phyloP scores from a whole-genome alignment of 2,113 vertebrate genomes.

The Phainopepla nitens region DNA sequence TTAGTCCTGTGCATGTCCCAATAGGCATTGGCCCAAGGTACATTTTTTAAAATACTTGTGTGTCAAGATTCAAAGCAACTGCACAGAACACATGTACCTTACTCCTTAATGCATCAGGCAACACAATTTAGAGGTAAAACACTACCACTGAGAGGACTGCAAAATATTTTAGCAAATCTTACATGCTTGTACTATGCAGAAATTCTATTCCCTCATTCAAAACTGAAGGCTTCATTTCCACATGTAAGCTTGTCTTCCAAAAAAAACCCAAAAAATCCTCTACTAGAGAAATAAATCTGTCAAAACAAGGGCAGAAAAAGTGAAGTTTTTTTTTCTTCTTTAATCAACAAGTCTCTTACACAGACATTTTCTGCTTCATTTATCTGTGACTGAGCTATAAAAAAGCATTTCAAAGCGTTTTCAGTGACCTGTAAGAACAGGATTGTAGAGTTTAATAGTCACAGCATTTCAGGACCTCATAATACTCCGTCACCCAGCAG shows the following conservation, averaged over 20 bases:
- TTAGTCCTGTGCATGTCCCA: background rate
- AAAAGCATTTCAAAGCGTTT: constrained; percentile 9
- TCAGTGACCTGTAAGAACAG: constrained; percentile 20
- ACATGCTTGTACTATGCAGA: background rate
- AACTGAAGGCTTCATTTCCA: constrained; percentile 3
- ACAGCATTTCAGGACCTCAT: background rate
- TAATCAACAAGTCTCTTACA: constrained; percentile 32
- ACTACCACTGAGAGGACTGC: background rate
- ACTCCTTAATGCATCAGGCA: background rate
- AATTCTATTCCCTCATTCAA: constrained; percentile 29
- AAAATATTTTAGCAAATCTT: background rate
- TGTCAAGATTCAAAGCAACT: background rate
- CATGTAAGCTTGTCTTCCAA: background rate
- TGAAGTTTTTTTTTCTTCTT: background rate
- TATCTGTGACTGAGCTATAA: constrained; percentile 45
- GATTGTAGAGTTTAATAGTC: background rate
- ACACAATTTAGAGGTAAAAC: background rate
- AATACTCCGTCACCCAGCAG: constrained; percentile 22
- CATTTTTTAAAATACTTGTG: background rate
- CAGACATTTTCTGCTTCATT: constrained; percentile 44
- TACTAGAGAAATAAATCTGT: constrained; percentile 14
- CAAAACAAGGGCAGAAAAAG: background rate
- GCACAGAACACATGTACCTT: background rate
- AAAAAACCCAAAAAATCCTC: background rate
- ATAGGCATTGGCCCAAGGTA: background rate